Evolutionary conservation across 2,888 invertebrate genomes (phyloP).

Genomic region (Dolichopus griseipennis): DNA sequence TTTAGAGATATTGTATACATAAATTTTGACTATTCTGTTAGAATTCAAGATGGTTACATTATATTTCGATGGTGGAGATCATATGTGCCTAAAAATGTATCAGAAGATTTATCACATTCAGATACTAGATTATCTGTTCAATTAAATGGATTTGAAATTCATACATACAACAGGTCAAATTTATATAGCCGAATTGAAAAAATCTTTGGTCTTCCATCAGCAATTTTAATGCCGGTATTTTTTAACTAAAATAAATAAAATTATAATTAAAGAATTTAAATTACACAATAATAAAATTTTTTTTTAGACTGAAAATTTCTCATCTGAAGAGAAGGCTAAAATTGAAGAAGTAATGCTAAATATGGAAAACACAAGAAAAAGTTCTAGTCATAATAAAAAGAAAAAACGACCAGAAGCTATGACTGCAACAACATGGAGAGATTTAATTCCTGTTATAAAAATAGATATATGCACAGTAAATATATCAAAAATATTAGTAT

Average conservation of each 20-base stretch:
- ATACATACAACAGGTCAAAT: constrained; percentile 87
- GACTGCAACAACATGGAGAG: constrained; percentile 85
- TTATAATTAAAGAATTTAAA: background rate
- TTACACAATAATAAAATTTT: no score
- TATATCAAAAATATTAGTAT: constrained; percentile 20
- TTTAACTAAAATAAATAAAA: background rate
- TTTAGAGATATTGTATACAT: constrained; percentile 91
- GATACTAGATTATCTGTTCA: constrained; percentile 85
- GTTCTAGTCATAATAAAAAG: constrained; percentile 37
- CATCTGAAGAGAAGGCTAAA: constrained; percentile 47
- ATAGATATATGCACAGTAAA: constrained; percentile 78
- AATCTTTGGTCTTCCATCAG: constrained; percentile 73
- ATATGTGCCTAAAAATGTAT: constrained; percentile 88
- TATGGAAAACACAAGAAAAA: constrained; percentile 52
- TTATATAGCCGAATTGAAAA: constrained; percentile 80
- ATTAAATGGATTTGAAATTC: constrained; percentile 89
- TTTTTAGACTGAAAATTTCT: constrained; percentile 47
- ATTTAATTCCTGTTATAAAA: constrained; percentile 93
- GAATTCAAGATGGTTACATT: constrained; percentile 93
- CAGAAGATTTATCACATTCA: constrained; percentile 92
- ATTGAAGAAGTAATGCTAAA: constrained; percentile 52
- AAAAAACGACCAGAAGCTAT: constrained; percentile 66
- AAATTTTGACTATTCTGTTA: constrained; percentile 83
- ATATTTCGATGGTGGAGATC: constrained; percentile 98
- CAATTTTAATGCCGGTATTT: constrained; percentile 53